Evolutionary conservation across 30 jellyfish, hydroid and myxozoan species (phyloP), one percentile per base, ranked within the genome.

Genomic region (Nemopilema nomurai): DNA sequence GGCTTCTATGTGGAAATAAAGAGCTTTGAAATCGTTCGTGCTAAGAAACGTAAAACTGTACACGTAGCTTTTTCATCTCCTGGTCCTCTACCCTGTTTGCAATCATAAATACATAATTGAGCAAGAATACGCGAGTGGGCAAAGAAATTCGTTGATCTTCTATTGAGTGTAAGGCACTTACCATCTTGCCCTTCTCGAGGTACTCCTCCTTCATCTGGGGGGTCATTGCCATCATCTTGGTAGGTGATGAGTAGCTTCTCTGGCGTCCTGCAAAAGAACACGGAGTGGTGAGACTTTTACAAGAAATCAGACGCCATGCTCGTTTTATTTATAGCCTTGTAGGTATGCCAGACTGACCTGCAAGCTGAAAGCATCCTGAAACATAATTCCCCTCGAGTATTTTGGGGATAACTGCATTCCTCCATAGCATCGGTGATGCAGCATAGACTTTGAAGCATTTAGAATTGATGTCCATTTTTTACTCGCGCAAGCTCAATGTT

Each of bases 141-240:
- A 41, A 41, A 3, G 6, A 41, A 41, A 3, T 41, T 3, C 57
- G 57, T 41, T 41, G 57, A 41, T 3, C 13, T 41, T 41, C 9
- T 3, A 41, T 3, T 3, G 13, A 6, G 57, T 6, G 9, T 3
- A 13, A 41, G 57, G 13, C 57, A 41, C 57, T 41, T 41, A 82
- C 91, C 85, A 82, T 52, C 41, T 74, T 83, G 26, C 91, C 91
- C 33, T 82, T 82, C 52, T 66, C 79, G 29, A 82, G 71, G 72
- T 67, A 82, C 85, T 82, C 91, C 68, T 49, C 79, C 81, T 70
- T 82, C 91, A 82, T 82, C 72, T 67, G 91, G 26, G 91, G 91
- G n/a, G 91, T 82, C 91, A 82, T 82, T 50, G 32, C 18, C 72
- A 57, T 21, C 91, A 82, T 82, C 18, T 31, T 82, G 53, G 80